Conservation (phyloP, 1,140 invertebrate genomes). For the Belonocnema kinseyi region DNA sequence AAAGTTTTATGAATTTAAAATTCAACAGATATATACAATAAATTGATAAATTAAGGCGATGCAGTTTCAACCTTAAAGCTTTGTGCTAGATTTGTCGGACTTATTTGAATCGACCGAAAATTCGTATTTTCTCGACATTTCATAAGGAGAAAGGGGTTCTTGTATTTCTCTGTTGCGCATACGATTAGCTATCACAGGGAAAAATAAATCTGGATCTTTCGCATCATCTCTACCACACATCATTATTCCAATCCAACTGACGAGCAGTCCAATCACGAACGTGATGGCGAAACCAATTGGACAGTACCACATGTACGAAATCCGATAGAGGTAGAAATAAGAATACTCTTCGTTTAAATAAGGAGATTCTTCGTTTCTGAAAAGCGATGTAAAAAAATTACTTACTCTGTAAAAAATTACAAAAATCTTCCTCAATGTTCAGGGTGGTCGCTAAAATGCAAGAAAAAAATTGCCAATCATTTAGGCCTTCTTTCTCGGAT, state of each 20-base stretch:
- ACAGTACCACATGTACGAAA: slow-evolving; percentile 93
- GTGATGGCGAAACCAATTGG: slow-evolving; percentile 82
- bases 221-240: slow-evolving; percentile 11
- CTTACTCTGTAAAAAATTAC: not conserved
- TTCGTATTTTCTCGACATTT: not conserved
- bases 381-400: slow-evolving; percentile 41
- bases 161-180: slow-evolving; percentile 34
- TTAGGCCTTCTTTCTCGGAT: no score
- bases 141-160: not conserved
- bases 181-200: slow-evolving; percentile 41
- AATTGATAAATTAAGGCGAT: no score
- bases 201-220: slow-evolving; percentile 49
- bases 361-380: slow-evolving; percentile 47
- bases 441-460: not conserved
- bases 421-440: not conserved
- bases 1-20: no score
- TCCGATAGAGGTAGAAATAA: slow-evolving; percentile 77
- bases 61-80: not conserved
- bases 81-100: not conserved
- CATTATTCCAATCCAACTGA: slow-evolving; percentile 36
- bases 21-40: no score
- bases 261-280: slow-evolving; percentile 80
- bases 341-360: slow-evolving; percentile 53
- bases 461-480: no score
- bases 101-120: not conserved